Evolutionary conservation across 2,113 vertebrate genomes (phyloP).

Genomic region (Cavia porcellus): DNA sequence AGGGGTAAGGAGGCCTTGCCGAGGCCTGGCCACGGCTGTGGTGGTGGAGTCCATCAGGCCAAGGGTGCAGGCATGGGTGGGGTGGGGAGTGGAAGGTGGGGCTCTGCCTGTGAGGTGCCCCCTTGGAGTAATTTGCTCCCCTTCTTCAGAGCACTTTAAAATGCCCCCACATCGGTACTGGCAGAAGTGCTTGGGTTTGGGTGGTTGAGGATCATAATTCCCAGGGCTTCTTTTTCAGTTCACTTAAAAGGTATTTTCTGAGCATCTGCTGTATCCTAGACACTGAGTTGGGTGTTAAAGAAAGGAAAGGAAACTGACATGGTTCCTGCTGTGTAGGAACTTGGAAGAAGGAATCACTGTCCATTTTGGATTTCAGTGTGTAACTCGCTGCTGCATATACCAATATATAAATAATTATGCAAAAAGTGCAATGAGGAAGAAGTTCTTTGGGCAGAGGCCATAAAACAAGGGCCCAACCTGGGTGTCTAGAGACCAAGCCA

Average conservation of each 20-base stretch:
- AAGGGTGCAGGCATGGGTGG: background rate
- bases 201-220: background rate
- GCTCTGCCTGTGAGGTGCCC: rapidly evolving
- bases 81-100: background rate
- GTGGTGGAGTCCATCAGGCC: rapidly evolving
- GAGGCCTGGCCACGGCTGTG: background rate
- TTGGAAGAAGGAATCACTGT: background rate
- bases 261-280: background rate
- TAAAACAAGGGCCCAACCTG: background rate
- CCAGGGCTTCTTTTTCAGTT: background rate
- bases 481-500: no score
- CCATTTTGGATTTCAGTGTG: background rate
- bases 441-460: background rate
- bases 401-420: background rate
- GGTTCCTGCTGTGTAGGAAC: background rate
- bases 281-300: background rate
- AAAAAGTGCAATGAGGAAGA: background rate
- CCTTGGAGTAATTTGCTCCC: rapidly evolving
- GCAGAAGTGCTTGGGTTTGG: background rate
- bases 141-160: background rate
- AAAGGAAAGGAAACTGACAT: background rate
- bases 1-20: slow-evolving; percentile 83
- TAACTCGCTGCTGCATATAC: background rate
- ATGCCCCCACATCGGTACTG: rapidly evolving
- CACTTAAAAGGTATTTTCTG: background rate